These are phyloP conservation scores for Rhincodon typus DNA, from an alignment of 2,797 vertebrate genomes.

Conservation along the genomic window DNA sequence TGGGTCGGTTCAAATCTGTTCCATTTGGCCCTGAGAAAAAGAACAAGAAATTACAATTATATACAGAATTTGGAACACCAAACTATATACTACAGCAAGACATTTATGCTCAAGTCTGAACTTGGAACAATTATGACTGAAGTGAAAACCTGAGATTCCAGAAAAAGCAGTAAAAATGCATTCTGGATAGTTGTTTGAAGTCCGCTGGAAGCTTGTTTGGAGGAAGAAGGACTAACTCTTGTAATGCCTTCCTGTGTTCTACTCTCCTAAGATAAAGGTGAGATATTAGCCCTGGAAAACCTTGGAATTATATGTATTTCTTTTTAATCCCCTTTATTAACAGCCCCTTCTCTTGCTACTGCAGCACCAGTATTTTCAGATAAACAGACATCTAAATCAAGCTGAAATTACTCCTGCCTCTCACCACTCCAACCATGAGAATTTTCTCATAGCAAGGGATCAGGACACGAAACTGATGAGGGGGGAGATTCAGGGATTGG, in stretches of 20 bases:
- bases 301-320: background rate
- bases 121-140: background rate
- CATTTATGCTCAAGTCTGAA: background rate
- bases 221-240: background rate
- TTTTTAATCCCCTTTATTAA: background rate
- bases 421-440: no score
- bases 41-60: slow-evolving; percentile 33
- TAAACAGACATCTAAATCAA: background rate
- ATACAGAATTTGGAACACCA: background rate
- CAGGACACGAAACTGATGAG: no score
- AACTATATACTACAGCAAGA: background rate
- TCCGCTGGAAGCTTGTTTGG: background rate
- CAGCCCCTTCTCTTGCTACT: background rate
- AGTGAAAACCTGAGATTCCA: background rate
- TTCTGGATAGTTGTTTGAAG: background rate
- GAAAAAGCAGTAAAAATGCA: background rate
- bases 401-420: no score
- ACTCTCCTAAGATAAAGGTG: background rate
- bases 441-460: no score
- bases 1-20: slow-evolving; percentile 72
- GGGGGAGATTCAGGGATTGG: no score
- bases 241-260: background rate
- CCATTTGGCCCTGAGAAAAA: slow-evolving; percentile 64
- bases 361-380: background rate
- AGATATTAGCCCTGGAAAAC: background rate